Evolutionary conservation across 2,888 invertebrate species (phyloP), one percentile per base, ranked within the genome.

Genomic region (Phortica okadai): DNA sequence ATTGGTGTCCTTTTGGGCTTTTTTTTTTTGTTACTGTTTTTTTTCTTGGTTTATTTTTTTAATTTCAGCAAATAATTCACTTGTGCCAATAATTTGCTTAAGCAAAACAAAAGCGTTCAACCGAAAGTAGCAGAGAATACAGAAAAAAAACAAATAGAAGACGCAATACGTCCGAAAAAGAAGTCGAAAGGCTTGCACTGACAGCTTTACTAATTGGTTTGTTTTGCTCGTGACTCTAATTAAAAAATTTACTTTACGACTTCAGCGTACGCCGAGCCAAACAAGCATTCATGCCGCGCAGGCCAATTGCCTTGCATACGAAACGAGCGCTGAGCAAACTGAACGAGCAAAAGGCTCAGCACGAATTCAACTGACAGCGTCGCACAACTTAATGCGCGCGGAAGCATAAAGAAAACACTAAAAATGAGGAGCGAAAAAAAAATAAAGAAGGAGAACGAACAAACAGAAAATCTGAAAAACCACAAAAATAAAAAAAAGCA

Each of bases 191-290:
- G 86, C 85, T 85, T 86, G 80, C 84, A 82, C 84, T 82, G 85
- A 86, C 86, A 85, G 85, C 80, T 80, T 79, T 79, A 84, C 86
- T 86, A 86, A 86, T 86, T 86, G 86, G 84, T 86, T 86, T 86
- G 85, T 84, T 86, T 86, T 85, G 81, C 86, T 86, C 84, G 82
- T 80, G 87, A 86, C 87, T 85, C 86, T 86, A 86, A 86, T 86
- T 86, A 86, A 86, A 86, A 86, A 86, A 86, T 85, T 83, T 85
- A 86, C 82, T 85, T 85, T 85, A 86, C 82, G 86, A 84, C 85
- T 84, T 83, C 79, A 77, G 78, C 79, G 42, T 33, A 78, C 80
- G 79, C 77, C 45, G 16, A 59, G 16, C 16, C 21, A 62, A 76
- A 62, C 54, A 6, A 33, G 42, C n/a, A 25, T 62, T 10, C 25